Conservation (phyloP, 2,113 vertebrate species). For the Pituophis catenifer region DNA sequence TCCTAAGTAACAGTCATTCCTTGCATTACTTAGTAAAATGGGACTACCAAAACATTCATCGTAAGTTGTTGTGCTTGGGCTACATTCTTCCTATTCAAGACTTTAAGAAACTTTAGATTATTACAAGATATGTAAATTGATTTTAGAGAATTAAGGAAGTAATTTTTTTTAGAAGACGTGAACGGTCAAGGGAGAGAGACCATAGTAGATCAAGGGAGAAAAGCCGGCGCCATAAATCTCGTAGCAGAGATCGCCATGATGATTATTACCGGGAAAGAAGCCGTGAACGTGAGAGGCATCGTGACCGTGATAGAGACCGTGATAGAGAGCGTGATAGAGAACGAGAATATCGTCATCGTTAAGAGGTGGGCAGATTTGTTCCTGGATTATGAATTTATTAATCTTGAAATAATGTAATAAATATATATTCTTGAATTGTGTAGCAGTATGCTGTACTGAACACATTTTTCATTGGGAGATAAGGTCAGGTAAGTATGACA, state of each 20-base stretch:
- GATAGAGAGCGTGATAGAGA: constrained; percentile 93
- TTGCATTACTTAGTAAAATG: neutral
- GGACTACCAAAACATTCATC: neutral
- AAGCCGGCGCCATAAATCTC: constrained; percentile 94
- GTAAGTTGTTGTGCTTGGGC: neutral
- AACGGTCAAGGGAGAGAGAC: constrained; percentile 96
- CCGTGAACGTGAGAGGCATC: constrained; percentile 91
- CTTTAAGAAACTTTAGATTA: neutral
- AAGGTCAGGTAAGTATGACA: constrained; percentile 63
- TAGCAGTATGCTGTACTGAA: constrained; percentile 55
- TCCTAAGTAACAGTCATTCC: neutral
- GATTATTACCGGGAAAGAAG: constrained; percentile 98
- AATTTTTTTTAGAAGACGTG: constrained; percentile 87
- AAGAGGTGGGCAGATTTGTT: constrained; percentile 79
- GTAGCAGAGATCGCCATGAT: constrained; percentile 94
- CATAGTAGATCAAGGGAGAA: constrained; percentile 98
- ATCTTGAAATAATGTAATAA: constrained; percentile 55
- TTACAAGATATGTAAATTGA: neutral
- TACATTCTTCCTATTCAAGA: neutral
- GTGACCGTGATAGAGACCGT: constrained; percentile 89
- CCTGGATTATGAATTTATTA: constrained; percentile 13
- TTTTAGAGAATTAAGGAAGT: constrained; percentile 72
- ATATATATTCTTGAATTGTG: constrained; percentile 52
- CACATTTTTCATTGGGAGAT: constrained; percentile 55
- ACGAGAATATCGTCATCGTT: constrained; percentile 93